Evolutionary conservation across 2,888 invertebrate genomes (phyloP), one percentile per base, ranked within the genome.

Genomic region (Chironomus riparius): DNA sequence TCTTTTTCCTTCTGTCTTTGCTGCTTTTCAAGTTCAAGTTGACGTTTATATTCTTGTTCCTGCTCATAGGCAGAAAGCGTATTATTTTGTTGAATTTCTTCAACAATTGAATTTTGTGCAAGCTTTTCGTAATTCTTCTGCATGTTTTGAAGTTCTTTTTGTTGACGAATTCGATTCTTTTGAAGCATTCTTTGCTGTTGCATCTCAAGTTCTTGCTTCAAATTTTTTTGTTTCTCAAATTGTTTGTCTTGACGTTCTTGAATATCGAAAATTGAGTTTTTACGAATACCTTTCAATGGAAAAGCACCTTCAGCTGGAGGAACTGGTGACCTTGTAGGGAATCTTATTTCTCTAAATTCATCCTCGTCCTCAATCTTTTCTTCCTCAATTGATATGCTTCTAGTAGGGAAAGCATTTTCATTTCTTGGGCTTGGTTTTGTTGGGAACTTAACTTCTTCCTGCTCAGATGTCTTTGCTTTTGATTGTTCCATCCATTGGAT

Each of bases 1-100:
- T 47, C 68, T 48, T 74, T 47, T 68, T 68, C 68, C 47, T 74
- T 74, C 21, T 68, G 22, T 18, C 47, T 15, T 47, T 74, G 74
- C 24, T 47, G n/a, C 4, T 48, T 65, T 48, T 74, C 74, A 68
- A 74, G 24, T 13, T 74, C 48, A 1, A 74, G n/a, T 68, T 74
- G 68, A 12, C 48, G 21, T 65, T 74, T 74, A n/a, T 65, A 68
- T 18, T 68, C 74, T 24, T 48, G 47, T 24, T 74, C 68, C n/a
- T 38, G 24, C 21, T 68, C 68, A 68, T 74, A 65, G 18, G 38
- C 15, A 3, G 74, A 48, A 6, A 68, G 22, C 5, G 10, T 68
- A 2, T 38, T 12, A 13, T 74, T 68, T 50, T 74, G 47, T 21
- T 68, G 47, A 68, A 65, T 74, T 48, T 74, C 50, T 38, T 61